phyloP scores from a whole-genome alignment of 2,888 invertebrate genomes.

The Colletes collaris region DNA sequence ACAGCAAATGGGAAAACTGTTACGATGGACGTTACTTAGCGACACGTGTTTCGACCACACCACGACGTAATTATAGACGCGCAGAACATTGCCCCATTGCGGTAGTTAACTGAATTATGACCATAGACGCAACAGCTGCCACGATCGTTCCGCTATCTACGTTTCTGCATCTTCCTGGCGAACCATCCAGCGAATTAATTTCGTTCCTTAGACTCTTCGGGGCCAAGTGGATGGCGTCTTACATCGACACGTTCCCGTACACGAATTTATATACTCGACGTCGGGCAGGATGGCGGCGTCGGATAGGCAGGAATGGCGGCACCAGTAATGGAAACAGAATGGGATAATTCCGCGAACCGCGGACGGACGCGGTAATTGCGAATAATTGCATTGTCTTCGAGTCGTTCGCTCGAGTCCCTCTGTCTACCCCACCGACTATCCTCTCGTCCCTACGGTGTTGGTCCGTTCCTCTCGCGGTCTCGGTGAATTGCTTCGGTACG shows the following conservation, averaged over 20 bases:
- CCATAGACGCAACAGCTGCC: too few species aligned
- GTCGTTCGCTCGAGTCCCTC: constrained; percentile 76
- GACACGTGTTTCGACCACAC: too few species aligned
- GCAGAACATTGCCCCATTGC: too few species aligned
- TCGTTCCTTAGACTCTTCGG: too few species aligned
- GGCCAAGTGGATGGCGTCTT: constrained; percentile 20
- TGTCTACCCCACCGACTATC: constrained; percentile 20
- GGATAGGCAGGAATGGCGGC: constrained; percentile 55
- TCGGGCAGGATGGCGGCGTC: constrained; percentile 11
- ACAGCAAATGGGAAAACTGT: too few species aligned
- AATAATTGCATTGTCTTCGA: constrained; percentile 83
- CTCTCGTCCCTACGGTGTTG: constrained; percentile 22
- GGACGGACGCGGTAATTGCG: constrained; percentile 82
- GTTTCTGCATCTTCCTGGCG: too few species aligned
- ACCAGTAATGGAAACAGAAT: constrained; percentile 80
- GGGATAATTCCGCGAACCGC: constrained; percentile 81
- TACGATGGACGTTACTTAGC: too few species aligned
- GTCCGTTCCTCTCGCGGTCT: constrained; percentile 40
- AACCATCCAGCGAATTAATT: too few species aligned
- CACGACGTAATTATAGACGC: too few species aligned
- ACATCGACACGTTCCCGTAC: constrained; percentile 28
- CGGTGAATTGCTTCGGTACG: constrained; percentile 76
- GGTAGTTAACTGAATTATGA: too few species aligned
- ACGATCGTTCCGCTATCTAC: too few species aligned
- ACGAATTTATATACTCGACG: constrained; percentile 29